phyloP scores from a whole-genome alignment of 2,888 invertebrate species.

The Choristoneura rosaceana region DNA sequence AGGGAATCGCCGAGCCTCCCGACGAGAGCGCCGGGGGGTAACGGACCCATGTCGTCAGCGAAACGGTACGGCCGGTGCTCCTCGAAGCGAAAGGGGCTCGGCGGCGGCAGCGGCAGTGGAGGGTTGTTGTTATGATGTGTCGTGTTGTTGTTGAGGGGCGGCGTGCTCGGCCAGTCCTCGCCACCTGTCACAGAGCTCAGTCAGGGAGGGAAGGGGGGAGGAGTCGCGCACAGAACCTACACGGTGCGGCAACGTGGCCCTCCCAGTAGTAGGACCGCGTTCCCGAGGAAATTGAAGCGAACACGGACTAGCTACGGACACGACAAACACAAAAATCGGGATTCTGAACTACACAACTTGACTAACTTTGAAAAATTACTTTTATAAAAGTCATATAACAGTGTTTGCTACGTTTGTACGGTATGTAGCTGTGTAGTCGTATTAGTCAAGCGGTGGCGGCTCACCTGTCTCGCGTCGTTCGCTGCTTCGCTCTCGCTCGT shows the following conservation, averaged over 20 bases:
- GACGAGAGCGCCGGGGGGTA: constrained; percentile 93
- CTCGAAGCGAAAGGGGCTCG: constrained; percentile 91
- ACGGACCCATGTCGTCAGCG: constrained; percentile 91
- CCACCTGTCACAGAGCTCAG: constrained; percentile 82
- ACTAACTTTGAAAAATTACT: neutral
- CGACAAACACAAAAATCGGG: constrained; percentile 48
- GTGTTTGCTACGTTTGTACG: neutral
- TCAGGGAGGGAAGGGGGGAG: constrained; percentile 60
- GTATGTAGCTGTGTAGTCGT: constrained; percentile 42
- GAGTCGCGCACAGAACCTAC: constrained; percentile 62
- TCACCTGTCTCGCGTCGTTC: constrained; percentile 79
- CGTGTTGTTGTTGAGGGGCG: constrained; percentile 85
- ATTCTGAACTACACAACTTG: neutral
- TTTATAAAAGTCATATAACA: neutral
- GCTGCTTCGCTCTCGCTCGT: constrained; percentile 71
- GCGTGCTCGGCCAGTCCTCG: constrained; percentile 81
- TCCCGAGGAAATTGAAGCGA: constrained; percentile 68
- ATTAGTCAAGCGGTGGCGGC: constrained; percentile 34
- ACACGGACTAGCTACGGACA: constrained; percentile 77
- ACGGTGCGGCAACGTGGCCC: constrained; percentile 43
- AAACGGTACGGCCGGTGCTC: constrained; percentile 93
- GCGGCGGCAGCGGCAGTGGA: constrained; percentile 80
- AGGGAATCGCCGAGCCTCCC: constrained; percentile 94
- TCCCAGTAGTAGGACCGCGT: constrained; percentile 29
- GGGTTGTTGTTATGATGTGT: constrained; percentile 85